Conservation (phyloP, 2,797 vertebrate genomes). For the Lepidocolaptes lacrymiger region DNA sequence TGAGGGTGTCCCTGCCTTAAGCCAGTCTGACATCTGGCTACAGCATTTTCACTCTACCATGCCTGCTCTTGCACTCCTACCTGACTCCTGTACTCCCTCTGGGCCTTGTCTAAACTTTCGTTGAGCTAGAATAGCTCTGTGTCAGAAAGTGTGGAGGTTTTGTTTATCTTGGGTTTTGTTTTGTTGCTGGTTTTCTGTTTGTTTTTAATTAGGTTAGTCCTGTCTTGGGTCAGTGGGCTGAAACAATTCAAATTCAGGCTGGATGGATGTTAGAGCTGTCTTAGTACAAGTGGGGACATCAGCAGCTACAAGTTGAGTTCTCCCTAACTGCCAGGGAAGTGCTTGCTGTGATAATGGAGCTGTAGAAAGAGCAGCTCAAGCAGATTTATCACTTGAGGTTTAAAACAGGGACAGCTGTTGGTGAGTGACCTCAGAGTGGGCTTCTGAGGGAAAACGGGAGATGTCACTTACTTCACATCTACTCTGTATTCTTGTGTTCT, state of each 20-base stretch:
- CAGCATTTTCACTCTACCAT: background rate
- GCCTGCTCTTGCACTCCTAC: background rate
- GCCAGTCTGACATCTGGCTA: background rate
- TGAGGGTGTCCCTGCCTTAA: background rate
- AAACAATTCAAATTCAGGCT: background rate
- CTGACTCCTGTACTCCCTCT: background rate
- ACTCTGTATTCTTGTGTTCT: background rate
- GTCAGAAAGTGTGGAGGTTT: background rate
- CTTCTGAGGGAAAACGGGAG: background rate
- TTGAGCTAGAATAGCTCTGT: background rate
- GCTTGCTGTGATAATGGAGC: background rate
- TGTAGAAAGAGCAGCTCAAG: background rate
- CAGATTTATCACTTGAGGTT: background rate
- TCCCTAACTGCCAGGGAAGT: background rate
- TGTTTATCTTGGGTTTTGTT: background rate
- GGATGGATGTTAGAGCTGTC: background rate
- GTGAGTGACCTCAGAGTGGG: background rate
- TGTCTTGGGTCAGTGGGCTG: background rate
- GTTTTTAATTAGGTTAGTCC: background rate
- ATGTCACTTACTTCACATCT: background rate
- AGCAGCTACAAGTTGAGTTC: background rate
- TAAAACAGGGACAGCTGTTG: background rate
- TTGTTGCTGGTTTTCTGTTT: background rate
- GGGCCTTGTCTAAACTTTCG: background rate
- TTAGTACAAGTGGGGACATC: background rate